Evolutionary conservation across 2,113 vertebrate species (phyloP).

Genomic region (Alaudala cheleensis): DNA sequence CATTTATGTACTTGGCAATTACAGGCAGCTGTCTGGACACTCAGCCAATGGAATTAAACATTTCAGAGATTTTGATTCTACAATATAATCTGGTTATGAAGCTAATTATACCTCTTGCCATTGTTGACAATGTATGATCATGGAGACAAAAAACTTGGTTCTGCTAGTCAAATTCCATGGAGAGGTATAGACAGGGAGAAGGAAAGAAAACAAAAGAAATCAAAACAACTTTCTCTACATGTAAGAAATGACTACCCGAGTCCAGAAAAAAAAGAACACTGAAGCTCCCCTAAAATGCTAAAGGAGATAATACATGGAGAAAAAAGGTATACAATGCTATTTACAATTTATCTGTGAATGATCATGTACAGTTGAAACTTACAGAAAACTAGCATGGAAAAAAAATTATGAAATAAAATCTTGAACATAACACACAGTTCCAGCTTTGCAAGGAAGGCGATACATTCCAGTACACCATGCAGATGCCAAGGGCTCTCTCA

Average conservation of each 20-base stretch:
- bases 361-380: background rate
- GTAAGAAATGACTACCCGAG: background rate
- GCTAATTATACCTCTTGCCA: slow-evolving; percentile 40
- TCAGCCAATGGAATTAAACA: slow-evolving; percentile 11
- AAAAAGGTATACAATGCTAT: background rate
- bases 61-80: background rate
- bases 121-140: background rate
- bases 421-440: background rate
- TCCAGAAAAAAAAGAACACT: background rate
- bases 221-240: background rate
- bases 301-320: background rate
- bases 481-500: background rate
- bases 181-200: background rate
- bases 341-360: background rate
- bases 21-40: background rate
- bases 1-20: background rate
- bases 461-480: background rate
- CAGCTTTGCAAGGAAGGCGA: background rate
- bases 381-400: background rate
- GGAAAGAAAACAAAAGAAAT: background rate
- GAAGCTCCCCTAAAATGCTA: background rate
- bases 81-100: slow-evolving; percentile 39
- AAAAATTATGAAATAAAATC: background rate
- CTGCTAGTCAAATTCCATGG: background rate
- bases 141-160: slow-evolving; percentile 45